Base-by-base conservation (phyloP, 2,888 invertebrate genomes). In the Helobdella robusta region DNA sequence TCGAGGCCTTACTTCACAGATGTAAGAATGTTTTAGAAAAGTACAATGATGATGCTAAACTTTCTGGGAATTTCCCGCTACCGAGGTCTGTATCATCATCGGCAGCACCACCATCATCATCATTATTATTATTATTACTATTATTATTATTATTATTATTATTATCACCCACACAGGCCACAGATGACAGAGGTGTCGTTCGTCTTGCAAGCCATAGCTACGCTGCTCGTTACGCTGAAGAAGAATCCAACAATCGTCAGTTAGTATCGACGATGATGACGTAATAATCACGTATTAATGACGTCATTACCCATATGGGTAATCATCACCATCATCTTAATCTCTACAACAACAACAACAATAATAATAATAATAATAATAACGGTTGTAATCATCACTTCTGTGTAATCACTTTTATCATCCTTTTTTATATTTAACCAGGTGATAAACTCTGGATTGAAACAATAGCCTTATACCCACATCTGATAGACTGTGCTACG, bases 121-220 rank as follows among this genome's bases (percentile, higher is more conserved):
- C 25, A 48, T 46, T 46, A 40, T 40, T 40, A 40, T 40, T 40
- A 40, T 40, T 40, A 40, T 40, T 46, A 46, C 23, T 46, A 46
- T 46, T 40, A 40, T 46, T 46, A 46, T 48, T 48, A 40, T 40
- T 8, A 40, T 40, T 8, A 40, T 40, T 15, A 40, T 40, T 18
- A 40, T 40, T 15, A 40, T 11, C 11, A 8, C 30, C 28, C 32
- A 25, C n/a, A 35, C 35, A 91, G 93, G 81, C 91, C 92, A 77
- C 85, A 93, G 69, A 83, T 94, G 69, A 91, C 93, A 2, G 94
- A 95, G 82, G 91, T 95, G 79, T 91, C 92, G 59, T 94, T 94
- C 80, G 94, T 94, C 32, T 79, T 95, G 64, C 91, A 93, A 80
- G 94, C 94, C 64, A 87, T 94, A 65, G 89, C 92, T 36, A 93